These are phyloP conservation scores for Galeopsomyia nigrocyanea DNA, from an alignment of 2,888 invertebrate genomes.

Conservation along the genomic window DNA sequence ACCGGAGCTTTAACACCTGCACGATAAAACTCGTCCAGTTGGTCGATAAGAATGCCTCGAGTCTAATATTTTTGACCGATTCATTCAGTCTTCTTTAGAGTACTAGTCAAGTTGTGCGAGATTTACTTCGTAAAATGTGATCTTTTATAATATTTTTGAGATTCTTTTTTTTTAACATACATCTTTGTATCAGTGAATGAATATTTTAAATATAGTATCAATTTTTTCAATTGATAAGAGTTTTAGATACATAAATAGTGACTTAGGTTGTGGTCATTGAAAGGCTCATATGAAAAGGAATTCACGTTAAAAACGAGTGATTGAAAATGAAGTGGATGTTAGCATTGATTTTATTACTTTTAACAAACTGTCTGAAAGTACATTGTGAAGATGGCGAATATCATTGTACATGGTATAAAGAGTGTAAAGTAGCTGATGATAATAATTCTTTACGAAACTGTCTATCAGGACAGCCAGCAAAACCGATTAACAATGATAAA, in stretches of 20 bases:
- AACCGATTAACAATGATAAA: slow-evolving; percentile 61
- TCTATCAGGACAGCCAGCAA: slow-evolving; percentile 64
- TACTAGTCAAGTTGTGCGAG: not conserved
- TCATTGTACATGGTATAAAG: slow-evolving; percentile 75
- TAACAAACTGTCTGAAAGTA: not conserved
- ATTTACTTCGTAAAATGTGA: not conserved
- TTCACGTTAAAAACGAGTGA: too few species aligned
- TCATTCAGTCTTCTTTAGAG: slow-evolving; percentile 17
- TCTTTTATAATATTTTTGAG: not conserved
- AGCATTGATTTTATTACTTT: too few species aligned
- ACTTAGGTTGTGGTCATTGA: too few species aligned
- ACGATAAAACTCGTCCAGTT: slow-evolving; percentile 27
- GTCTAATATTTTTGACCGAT: slow-evolving; percentile 22
- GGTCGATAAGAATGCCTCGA: slow-evolving; percentile 28
- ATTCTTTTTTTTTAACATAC: not conserved
- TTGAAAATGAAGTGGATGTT: not conserved
- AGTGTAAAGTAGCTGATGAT: slow-evolving; percentile 63
- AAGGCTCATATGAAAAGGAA: too few species aligned
- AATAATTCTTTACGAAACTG: slow-evolving; percentile 65
- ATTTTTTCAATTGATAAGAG: not conserved
- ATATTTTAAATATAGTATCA: not conserved
- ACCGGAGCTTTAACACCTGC: slow-evolving; percentile 6
- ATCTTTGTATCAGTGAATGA: not conserved
- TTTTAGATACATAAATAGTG: too few species aligned
- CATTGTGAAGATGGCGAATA: slow-evolving; percentile 31